Conservation (phyloP, 2,113 vertebrate genomes). For the Ammodytes marinus region DNA sequence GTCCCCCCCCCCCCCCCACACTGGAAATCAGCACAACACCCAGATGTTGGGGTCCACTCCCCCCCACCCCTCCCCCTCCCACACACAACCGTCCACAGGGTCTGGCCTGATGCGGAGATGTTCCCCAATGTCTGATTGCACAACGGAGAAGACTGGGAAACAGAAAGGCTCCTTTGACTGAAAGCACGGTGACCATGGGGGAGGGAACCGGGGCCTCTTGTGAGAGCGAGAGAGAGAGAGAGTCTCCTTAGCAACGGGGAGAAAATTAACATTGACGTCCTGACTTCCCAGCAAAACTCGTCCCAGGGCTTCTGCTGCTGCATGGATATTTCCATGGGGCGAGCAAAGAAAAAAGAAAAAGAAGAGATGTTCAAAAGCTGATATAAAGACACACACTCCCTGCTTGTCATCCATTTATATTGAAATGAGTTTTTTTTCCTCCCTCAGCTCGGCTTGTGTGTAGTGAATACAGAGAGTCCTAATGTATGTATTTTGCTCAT, state of each 20-base stretch:
- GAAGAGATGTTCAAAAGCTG: constrained; percentile 79
- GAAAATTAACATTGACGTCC: constrained; percentile 86
- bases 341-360: constrained; percentile 65
- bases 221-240: constrained; percentile 52
- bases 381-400: constrained; percentile 82
- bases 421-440: constrained; percentile 85
- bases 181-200: constrained; percentile 80
- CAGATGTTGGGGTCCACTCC: constrained; percentile 77
- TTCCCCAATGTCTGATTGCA: constrained; percentile 84
- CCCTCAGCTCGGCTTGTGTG: constrained; percentile 70
- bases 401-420: constrained; percentile 87
- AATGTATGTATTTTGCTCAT: constrained; percentile 89
- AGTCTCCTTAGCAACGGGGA: constrained; percentile 84
- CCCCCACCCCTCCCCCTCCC: too few species aligned
- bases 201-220: constrained; percentile 78
- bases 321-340: constrained; percentile 78
- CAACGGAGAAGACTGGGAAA: constrained; percentile 76
- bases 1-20: constrained; percentile 45
- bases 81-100: constrained; percentile 46
- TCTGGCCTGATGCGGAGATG: constrained; percentile 78
- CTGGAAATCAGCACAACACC: constrained; percentile 77
- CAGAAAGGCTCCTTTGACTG: constrained; percentile 83
- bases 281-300: constrained; percentile 83
- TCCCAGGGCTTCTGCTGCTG: constrained; percentile 66
- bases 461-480: constrained; percentile 80